Base-by-base conservation (phyloP, 2,113 vertebrate genomes). In the Pseudolaguvia tuberculata region DNA sequence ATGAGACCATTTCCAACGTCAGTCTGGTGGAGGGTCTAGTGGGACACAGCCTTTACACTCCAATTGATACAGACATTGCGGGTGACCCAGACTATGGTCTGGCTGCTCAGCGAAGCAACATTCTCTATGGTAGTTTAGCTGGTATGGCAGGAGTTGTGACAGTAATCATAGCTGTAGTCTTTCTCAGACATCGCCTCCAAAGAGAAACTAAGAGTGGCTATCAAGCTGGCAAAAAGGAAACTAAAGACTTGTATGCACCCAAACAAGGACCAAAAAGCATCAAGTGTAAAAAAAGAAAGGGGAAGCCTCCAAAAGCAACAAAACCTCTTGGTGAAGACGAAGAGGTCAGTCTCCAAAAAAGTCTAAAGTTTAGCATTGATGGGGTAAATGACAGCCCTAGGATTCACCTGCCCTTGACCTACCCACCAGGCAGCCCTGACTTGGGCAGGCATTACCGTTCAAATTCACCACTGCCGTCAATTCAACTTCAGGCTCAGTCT, bases 151-250 rank as follows among this genome's bases (percentile, higher is more conserved):
- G 95, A 0, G 97, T 99, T 80, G 93, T 95, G 29, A 86, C 96
- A 79, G 89, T 99, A 68, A 98, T 99, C 0, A 87, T 96, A 78
- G 88, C 93, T 57, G 95, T 98, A 0, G 92, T 99, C 20, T 91
- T 98, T 2, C 93, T 97, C 79, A 91, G 95, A 45, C 95, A 98
- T 82, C 96, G 94, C 73, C 88, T 96, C 65, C 96, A 98, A 78
- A 94, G 94, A 57, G 96, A 98, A 82, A 93, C 95, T 68, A 99
- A 99, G 84, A 98, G 97, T 0, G 97, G 97, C 73, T 99, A 99
- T 86, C 97, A 99, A 83, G 95, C 97, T 0, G 97, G 97, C 3
- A 99, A 99, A 85, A 99, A 99, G 82, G 97, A 99, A 88, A 95
- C 94, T 80, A 99, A 99, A 81, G 97, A 99, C 85, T 88, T 98